phyloP scores from a whole-genome alignment of 1,140 invertebrate species.

The Saccostrea cuccullata region DNA sequence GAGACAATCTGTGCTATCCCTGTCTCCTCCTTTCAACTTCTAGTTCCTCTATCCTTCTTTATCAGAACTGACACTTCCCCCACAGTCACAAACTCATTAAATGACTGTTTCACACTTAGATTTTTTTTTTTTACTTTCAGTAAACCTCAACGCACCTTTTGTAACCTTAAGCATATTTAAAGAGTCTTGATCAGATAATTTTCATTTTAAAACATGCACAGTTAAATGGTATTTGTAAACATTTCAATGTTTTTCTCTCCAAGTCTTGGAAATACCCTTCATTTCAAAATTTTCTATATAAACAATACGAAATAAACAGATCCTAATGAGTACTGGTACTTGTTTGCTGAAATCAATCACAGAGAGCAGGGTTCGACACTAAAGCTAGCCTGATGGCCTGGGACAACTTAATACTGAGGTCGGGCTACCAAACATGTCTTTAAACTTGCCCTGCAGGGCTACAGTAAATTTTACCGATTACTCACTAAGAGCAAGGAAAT shows the following conservation, averaged over 20 bases:
- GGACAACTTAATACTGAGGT: no score
- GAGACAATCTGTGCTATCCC: background rate
- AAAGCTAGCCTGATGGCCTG: no score
- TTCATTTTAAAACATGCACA: background rate
- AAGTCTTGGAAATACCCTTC: no score
- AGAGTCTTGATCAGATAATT: background rate
- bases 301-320: no score
- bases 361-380: no score
- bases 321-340: no score
- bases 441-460: no score
- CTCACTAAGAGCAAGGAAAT: no score
- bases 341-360: no score
- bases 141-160: background rate
- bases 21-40: background rate
- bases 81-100: background rate
- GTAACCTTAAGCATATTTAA: background rate
- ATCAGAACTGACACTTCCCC: background rate
- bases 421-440: no score
- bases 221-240: background rate
- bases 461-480: no score
- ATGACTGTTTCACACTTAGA: background rate
- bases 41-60: background rate
- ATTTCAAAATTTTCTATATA: no score
- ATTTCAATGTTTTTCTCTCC: background rate
- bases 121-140: background rate